phyloP scores from a whole-genome alignment of 2,797 vertebrate species.

The Malurus splendens region DNA sequence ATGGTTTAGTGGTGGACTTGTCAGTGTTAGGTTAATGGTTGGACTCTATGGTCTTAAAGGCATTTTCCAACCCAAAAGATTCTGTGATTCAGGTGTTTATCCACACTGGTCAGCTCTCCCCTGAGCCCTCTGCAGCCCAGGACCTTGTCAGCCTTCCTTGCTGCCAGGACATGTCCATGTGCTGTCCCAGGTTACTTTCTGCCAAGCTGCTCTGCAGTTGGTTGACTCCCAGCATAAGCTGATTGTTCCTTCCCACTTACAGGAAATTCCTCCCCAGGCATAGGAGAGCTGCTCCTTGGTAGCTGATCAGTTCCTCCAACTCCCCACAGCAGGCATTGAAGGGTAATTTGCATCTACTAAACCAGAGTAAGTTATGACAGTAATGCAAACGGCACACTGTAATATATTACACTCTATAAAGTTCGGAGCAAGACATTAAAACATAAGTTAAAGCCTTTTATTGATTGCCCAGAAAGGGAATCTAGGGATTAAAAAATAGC shows the following conservation, averaged over 20 bases:
- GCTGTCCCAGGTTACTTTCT: not conserved
- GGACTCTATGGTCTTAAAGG: not conserved
- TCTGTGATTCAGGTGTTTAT: not conserved
- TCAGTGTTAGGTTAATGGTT: not conserved
- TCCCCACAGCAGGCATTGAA: slow-evolving; percentile 9
- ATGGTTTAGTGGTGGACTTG: not conserved
- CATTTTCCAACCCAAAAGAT: not conserved
- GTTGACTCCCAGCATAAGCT: not conserved
- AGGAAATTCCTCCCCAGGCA: not conserved
- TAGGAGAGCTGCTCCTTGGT: not conserved
- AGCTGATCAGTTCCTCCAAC: not conserved
- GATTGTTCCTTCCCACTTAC: not conserved
- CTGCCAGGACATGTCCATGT: not conserved
- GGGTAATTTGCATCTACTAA: slow-evolving; percentile 39
- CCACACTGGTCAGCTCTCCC: not conserved
- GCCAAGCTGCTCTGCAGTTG: not conserved
- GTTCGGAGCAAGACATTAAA: slow-evolving; percentile 35
- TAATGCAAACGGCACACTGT: not conserved
- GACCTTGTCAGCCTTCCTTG: not conserved
- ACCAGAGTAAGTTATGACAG: slow-evolving; percentile 2
- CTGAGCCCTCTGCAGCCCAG: not conserved
- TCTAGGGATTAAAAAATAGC: not conserved
- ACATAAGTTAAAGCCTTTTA: not conserved
- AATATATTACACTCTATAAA: not conserved
- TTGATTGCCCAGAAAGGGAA: not conserved